These are phyloP conservation scores for Mixornis gularis DNA, from an alignment of 2,113 vertebrate genomes.

Conservation along the genomic window DNA sequence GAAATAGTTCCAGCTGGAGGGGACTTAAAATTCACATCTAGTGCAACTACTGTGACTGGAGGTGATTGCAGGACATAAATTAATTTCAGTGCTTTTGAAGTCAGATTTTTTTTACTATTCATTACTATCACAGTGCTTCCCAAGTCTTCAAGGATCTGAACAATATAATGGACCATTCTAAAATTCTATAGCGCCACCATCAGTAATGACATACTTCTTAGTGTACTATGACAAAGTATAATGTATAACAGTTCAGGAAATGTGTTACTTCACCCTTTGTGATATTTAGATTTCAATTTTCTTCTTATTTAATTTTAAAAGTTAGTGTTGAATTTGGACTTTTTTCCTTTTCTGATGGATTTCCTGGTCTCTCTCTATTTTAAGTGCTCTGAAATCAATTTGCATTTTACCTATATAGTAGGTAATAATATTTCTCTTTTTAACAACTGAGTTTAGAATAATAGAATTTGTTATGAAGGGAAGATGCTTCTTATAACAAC, in stretches of 20 bases:
- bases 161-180: neutral
- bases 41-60: neutral
- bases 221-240: neutral
- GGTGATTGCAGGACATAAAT: neutral
- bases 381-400: neutral
- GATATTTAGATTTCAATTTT: neutral
- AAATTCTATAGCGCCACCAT: neutral
- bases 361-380: neutral
- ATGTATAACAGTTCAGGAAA: neutral
- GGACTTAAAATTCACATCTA: neutral
- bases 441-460: neutral
- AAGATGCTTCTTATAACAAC: neutral
- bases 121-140: neutral
- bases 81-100: neutral
- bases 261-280: neutral
- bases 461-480: neutral
- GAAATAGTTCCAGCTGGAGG: neutral
- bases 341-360: neutral
- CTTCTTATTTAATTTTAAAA: neutral
- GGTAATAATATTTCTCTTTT: neutral
- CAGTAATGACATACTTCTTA: neutral
- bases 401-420: neutral
- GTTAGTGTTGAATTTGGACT: fast-evolving
- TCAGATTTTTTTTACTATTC: neutral
- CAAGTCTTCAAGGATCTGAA: neutral